Percentiles rank a stretch among this genome's conserved stretches.
Conservation (phyloP, 2,797 vertebrate species). For the Acanthis flammea region DNA sequence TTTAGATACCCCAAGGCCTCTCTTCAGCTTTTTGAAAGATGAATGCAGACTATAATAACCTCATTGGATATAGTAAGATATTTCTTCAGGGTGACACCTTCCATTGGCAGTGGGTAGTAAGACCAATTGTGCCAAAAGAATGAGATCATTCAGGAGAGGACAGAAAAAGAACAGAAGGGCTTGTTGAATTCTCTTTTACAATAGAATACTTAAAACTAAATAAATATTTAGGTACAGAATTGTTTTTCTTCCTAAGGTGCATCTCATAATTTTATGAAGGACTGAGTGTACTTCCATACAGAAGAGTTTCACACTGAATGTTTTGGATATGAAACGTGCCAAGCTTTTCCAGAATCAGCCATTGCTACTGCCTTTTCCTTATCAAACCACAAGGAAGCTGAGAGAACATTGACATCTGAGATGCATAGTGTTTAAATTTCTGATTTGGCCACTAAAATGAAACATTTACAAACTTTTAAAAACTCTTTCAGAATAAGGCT, state of each 20-base stretch:
- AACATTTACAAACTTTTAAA: not conserved
- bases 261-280: not conserved
- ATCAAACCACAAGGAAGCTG: not conserved
- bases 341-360: not conserved
- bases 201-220: not conserved
- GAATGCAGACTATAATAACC: not conserved
- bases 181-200: not conserved
- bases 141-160: not conserved
- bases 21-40: not conserved
- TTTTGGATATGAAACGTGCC: not conserved
- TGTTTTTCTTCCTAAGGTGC: not conserved
- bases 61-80: not conserved
- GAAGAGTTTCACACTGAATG: not conserved
- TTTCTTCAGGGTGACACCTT: not conserved
- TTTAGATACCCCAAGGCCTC: not conserved
- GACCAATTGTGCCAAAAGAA: not conserved
- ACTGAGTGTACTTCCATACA: not conserved
- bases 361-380: not conserved
- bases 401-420: not conserved
- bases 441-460: not conserved
- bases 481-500: not conserved
- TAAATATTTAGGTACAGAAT: not conserved
- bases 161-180: not conserved
- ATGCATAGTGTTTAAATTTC: not conserved
- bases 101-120: not conserved